Evolutionary conservation across 2,113 vertebrate species (phyloP).

Genomic region (Clarias gariepinus): DNA sequence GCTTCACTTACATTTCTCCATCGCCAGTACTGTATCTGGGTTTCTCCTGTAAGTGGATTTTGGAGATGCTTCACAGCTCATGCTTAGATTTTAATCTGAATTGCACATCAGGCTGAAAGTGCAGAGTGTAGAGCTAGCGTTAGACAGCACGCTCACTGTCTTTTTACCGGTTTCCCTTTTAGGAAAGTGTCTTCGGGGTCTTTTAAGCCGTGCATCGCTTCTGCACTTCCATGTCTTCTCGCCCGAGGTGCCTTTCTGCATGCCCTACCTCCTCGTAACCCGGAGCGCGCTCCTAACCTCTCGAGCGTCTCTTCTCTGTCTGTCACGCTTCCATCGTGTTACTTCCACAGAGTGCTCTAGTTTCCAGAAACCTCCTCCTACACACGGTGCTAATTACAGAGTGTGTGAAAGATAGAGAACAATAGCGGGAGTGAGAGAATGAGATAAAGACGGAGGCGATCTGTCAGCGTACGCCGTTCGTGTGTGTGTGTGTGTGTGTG

Average conservation of each 20-base stretch:
- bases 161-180: background rate
- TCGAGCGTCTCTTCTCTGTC: slow-evolving; percentile 9
- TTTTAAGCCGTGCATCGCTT: background rate
- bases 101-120: background rate
- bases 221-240: background rate
- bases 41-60: background rate
- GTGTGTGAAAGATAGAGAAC: slow-evolving; percentile 38
- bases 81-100: background rate
- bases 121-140: background rate
- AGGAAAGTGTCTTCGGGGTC: background rate
- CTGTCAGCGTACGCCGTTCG: background rate
- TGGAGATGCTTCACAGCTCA: background rate
- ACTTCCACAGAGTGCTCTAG: slow-evolving; percentile 56
- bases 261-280: background rate
- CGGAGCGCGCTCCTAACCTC: background rate
- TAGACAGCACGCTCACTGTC: background rate
- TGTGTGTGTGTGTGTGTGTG: slow-evolving; percentile 1
- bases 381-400: slow-evolving; percentile 59
- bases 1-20: background rate
- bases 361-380: slow-evolving; percentile 56
- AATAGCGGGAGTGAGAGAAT: slow-evolving; percentile 19
- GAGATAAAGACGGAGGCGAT: slow-evolving; percentile 39
- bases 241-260: background rate
- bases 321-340: slow-evolving; percentile 47
- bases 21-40: background rate